Evolutionary conservation across 2,797 vertebrate species (phyloP), one percentile per base, ranked within the genome.

Genomic region (Orestias chungarensis): DNA sequence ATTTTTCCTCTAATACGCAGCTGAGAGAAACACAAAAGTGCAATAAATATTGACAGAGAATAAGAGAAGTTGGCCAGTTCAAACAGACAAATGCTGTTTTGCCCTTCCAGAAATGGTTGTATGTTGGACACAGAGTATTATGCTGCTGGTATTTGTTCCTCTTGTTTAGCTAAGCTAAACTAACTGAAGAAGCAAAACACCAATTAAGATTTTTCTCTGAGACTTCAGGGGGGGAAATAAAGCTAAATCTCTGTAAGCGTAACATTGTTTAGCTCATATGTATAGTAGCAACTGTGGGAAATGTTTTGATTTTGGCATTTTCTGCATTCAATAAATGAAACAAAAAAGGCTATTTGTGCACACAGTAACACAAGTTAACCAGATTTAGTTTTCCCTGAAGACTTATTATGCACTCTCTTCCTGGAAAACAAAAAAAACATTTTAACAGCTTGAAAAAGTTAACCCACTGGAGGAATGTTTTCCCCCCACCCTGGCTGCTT

Each of bases 391-490:
- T n/a, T 14, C 9, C 33, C 15, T 38, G 6, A 14, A 50, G 31
- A 38, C 46, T 3, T 9, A 29, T n/a, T 40, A 12, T 5, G 23
- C 44, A 50, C 27, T 27, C 17, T 23, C 42, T 66, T n/a, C 25
- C 43, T 17, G 66, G 57, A 46, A 15, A 65, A 57, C 31, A 25
- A 62, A 65, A 57, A 35, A 25, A 62, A 78, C 54, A 62, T 57
- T 73, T 82, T 64, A 66, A 75, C 68, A 55, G 71, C 10, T 6
- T 71, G 59, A 74, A 52, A 1, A 40, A 68, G 68, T 68, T 49
- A 27, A 27, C 50, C 74, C 14, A 54, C 84, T 78, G 77, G 79
- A 4, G 23, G 55, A 81, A 80, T 70, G 10, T 70, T 82, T 66
- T 3, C 29, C 47, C n/a, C 62, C 66, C 78, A 25, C 57, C 25